These are phyloP conservation scores for Ophiothrix spiculata DNA, from an alignment of 35 echinoderm and acorn worm species.

Conservation along the genomic window DNA sequence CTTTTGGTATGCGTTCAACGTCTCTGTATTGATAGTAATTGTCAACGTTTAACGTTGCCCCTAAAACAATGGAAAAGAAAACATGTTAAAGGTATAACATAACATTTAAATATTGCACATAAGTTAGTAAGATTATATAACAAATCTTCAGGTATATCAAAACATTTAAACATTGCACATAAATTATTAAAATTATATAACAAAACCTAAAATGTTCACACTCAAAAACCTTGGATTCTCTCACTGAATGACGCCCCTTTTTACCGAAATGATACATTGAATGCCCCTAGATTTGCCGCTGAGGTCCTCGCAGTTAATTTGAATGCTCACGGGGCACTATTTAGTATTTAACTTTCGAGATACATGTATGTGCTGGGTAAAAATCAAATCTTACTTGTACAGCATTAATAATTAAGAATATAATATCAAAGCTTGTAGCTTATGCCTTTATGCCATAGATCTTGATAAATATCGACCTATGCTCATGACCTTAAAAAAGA, in stretches of 20 bases:
- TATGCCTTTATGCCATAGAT: neutral
- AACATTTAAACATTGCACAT: neutral
- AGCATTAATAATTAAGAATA: neutral
- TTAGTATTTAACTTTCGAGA: too few species aligned
- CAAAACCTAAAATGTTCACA: neutral
- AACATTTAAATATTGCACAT: neutral
- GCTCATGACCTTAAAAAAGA: neutral
- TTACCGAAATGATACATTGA: too few species aligned
- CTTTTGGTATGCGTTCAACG: slow-evolving; percentile 40
- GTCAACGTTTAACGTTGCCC: neutral
- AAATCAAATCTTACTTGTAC: too few species aligned
- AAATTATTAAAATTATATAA: neutral
- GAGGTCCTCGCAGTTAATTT: too few species aligned
- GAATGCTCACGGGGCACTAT: too few species aligned
- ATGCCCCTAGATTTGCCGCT: too few species aligned
- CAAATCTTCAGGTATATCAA: neutral
- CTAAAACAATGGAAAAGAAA: neutral
- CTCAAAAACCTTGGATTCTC: neutral
- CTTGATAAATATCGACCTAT: neutral
- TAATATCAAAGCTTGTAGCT: neutral
- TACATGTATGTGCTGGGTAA: too few species aligned
- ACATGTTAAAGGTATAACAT: neutral
- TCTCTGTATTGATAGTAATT: slow-evolving; percentile 50
- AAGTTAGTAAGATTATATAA: neutral
- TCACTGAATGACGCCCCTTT: too few species aligned